Percentiles rank a stretch among this genome's conserved stretches.
Conservation (phyloP, 2,113 vertebrate genomes). For the Sinocyclocheilus grahami region DNA sequence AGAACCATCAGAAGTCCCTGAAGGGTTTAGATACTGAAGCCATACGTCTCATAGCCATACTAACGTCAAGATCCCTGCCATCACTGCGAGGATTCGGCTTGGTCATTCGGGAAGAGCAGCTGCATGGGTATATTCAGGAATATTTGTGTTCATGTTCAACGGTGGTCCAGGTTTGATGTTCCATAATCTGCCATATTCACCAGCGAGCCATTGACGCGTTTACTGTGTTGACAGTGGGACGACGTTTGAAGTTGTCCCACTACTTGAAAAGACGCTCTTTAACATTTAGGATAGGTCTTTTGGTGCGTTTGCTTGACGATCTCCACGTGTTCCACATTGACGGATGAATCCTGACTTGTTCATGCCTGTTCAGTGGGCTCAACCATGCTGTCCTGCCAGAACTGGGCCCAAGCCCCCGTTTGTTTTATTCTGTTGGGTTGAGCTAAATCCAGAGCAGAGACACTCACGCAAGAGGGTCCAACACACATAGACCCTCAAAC, state of each 20-base stretch:
- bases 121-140: slow-evolving; percentile 52
- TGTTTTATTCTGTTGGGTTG: slow-evolving; percentile 75
- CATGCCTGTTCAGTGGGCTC: slow-evolving; percentile 75
- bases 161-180: slow-evolving; percentile 16
- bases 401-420: slow-evolving; percentile 74
- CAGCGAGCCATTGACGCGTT: slow-evolving; percentile 47
- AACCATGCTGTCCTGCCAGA: slow-evolving; percentile 73
- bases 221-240: slow-evolving; percentile 33
- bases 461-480: slow-evolving; percentile 65
- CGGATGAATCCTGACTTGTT: slow-evolving; percentile 76
- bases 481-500: slow-evolving; percentile 62
- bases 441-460: slow-evolving; percentile 76
- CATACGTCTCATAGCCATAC: slow-evolving; percentile 52
- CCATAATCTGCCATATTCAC: slow-evolving; percentile 51
- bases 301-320: slow-evolving; percentile 16
- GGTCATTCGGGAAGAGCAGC: slow-evolving; percentile 16
- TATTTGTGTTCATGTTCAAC: slow-evolving; percentile 4
- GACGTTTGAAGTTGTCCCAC: slow-evolving; percentile 14
- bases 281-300: slow-evolving; percentile 12
- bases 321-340: slow-evolving; percentile 58
- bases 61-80: slow-evolving; percentile 24
- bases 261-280: slow-evolving; percentile 28
- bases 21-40: slow-evolving; percentile 45
- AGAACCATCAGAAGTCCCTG: slow-evolving; percentile 27
- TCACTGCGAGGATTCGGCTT: not conserved